Base-by-base conservation (phyloP, 1,140 invertebrate genomes). In the Papilio xuthus region DNA sequence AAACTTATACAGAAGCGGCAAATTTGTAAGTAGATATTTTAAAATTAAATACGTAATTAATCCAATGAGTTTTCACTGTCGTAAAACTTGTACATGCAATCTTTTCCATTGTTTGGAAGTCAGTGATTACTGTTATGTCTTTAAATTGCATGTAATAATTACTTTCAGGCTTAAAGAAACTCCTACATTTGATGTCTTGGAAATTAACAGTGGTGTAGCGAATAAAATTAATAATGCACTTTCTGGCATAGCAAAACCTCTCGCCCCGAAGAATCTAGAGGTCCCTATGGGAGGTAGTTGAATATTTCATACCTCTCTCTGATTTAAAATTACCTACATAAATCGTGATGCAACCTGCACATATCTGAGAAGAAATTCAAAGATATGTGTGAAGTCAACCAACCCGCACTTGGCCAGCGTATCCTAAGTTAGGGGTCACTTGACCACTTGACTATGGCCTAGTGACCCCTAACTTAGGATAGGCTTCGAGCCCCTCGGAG, bases 221-320 rank as follows among this genome's bases (percentile, higher is more conserved):
- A 85, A 82, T 10, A 32, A 86, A 76, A 42, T 92, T 23, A 85
- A 85, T 26, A 73, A 79, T 0, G 83, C 87, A 41, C 84, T 92
- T 0, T 12, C 81, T n/a, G 80, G 75, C 4, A 82, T 78, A 18
- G 84, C 71, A 1, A 86, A 87, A 70, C 74, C 86, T 1, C 83
- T 81, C 41, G 89, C 88, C 10, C 85, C 90, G 3, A 53, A 15
- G 0, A 84, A 89, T 63, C 79, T 92, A 23, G 80, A 79, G 9
- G 78, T 82, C n/a, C 78, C 72, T 32, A 92, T 90, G 90, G 85
- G 84, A 86, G 88, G 90, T 91, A 80, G 75, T 23, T 60, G 18
- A 72, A 63, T 44, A 77, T 79, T 23, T 72, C 72, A 72, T 75
- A 10, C 41, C 75, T 8, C 37, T 42, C 42, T 63, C 42, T 60